Conservation (phyloP, 2,797 vertebrate genomes). For the Taenioides sp. region DNA sequence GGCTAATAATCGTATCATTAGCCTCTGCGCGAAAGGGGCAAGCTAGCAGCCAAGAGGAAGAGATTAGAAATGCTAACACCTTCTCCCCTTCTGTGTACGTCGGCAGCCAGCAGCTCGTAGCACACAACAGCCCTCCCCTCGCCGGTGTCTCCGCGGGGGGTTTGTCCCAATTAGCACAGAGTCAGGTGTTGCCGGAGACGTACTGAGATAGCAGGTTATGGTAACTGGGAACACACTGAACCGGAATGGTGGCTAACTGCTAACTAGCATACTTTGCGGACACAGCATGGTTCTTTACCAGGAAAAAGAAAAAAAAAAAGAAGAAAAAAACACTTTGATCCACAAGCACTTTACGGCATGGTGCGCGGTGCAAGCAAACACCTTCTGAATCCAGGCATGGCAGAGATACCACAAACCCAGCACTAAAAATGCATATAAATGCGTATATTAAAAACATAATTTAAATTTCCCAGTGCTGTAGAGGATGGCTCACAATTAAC, state of each 20-base stretch:
- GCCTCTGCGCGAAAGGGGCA: slow-evolving; percentile 5
- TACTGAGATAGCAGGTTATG: slow-evolving; percentile 58
- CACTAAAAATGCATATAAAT: no score
- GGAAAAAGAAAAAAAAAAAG: not conserved
- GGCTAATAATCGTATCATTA: slow-evolving; percentile 20
- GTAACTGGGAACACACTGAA: slow-evolving; percentile 63
- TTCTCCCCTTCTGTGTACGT: slow-evolving; percentile 16
- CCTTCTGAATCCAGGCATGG: slow-evolving; percentile 36
- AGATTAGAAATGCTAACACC: slow-evolving; percentile 25
- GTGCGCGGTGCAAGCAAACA: slow-evolving; percentile 31
- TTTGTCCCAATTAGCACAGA: slow-evolving; percentile 68
- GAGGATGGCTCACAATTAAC: no score
- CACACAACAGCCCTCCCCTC: slow-evolving; percentile 35
- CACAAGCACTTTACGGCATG: slow-evolving; percentile 38
- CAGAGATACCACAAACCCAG: not conserved
- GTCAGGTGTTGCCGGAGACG: slow-evolving; percentile 63
- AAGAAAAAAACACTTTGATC: slow-evolving; percentile 44
- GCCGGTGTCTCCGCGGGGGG: slow-evolving; percentile 57
- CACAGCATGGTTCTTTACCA: slow-evolving; percentile 49
- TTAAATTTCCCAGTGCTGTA: no score
- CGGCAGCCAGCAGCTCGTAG: slow-evolving; percentile 14
- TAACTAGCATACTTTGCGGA: slow-evolving; percentile 64
- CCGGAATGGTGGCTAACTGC: slow-evolving; percentile 60
- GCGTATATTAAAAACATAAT: no score
- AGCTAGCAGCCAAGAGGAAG: not conserved